Conservation (phyloP, 2,113 vertebrate species). For the Ivindomyrus marchei region DNA sequence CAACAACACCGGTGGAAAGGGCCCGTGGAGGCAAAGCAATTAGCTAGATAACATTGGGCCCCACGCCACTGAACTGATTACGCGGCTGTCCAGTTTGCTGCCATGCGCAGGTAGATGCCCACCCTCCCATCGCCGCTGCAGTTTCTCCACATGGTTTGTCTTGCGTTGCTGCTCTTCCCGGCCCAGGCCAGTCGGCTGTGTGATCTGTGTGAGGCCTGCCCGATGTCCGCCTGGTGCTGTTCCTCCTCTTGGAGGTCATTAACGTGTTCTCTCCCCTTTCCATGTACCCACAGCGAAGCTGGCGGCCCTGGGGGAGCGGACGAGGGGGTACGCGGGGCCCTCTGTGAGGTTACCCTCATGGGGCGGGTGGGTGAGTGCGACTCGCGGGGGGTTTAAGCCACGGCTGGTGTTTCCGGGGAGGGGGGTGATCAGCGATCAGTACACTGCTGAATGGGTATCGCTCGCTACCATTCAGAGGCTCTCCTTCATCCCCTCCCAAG, state of each 20-base stretch:
- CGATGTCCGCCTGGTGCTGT: neutral
- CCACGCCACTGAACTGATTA: neutral
- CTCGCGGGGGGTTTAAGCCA: neutral
- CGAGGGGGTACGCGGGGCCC: neutral
- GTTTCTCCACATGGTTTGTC: neutral
- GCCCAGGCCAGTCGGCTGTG: neutral
- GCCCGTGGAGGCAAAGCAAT: neutral
- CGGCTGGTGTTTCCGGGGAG: neutral
- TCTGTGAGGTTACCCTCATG: slow-evolving; percentile 9
- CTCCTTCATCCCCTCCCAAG: neutral
- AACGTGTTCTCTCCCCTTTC: slow-evolving; percentile 16
- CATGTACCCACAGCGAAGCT: slow-evolving; percentile 18
- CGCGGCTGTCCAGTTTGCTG: neutral
- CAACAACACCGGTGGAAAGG: neutral
- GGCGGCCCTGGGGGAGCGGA: slow-evolving; percentile 13
- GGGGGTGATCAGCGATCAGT: neutral
- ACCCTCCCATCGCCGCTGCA: neutral
- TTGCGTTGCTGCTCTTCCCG: neutral
- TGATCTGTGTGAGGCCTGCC: neutral
- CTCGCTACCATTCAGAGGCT: slow-evolving; percentile 6
- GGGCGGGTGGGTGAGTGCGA: neutral
- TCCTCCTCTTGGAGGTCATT: neutral
- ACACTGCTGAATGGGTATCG: slow-evolving; percentile 5
- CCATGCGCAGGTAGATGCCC: neutral
- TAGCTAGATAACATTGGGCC: neutral